phyloP scores from a whole-genome alignment of 2,113 vertebrate genomes.

The Rhagologus leucostigma region DNA sequence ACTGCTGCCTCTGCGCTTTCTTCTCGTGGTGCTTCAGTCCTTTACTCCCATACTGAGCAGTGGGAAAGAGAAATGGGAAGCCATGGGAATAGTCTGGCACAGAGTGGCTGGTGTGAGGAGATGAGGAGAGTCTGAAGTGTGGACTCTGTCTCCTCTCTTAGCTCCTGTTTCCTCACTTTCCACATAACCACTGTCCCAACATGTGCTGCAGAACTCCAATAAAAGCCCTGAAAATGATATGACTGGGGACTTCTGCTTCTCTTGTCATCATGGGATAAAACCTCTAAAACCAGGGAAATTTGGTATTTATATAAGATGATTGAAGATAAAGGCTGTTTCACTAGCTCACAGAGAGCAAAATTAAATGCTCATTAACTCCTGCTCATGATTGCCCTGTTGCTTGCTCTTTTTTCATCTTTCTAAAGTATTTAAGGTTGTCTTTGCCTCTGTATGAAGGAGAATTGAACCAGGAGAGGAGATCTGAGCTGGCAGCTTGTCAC shows the following conservation, averaged over 20 bases:
- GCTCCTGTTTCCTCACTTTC: not conserved
- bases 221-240: not conserved
- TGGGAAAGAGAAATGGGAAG: not conserved
- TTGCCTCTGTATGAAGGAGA: not conserved
- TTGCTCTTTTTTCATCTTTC: not conserved
- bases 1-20: not conserved
- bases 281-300: not conserved
- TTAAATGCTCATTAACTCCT: not conserved
- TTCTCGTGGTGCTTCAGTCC: not conserved
- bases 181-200: not conserved
- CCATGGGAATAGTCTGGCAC: not conserved
- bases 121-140: not conserved
- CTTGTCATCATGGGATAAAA: not conserved
- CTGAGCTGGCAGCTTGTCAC: not conserved
- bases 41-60: not conserved
- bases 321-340: not conserved
- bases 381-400: not conserved
- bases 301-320: not conserved
- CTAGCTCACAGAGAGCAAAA: not conserved
- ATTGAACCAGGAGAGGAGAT: not conserved
- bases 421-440: not conserved
- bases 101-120: not conserved
- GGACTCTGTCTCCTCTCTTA: not conserved
- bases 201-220: not conserved
- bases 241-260: not conserved